Percentiles rank a stretch among this genome's conserved stretches.
Conservation (phyloP, 2,113 vertebrate species). For the Megaceryle torquata region DNA sequence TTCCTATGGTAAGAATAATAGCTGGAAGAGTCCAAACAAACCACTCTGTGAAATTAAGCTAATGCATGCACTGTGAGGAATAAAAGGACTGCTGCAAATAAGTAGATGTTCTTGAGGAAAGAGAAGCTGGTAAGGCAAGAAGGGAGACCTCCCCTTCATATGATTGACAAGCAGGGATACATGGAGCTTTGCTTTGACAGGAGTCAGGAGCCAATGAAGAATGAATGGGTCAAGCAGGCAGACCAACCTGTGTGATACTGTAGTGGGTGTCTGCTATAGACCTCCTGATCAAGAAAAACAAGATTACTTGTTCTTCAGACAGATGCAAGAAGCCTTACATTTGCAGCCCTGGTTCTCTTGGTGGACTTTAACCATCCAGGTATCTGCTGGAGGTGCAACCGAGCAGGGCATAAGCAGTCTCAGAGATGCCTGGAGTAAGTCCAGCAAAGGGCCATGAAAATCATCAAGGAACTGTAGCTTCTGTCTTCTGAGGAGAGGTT, state of each 20-base stretch:
- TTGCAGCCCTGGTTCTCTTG: background rate
- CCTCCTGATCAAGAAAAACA: background rate
- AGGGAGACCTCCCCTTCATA: background rate
- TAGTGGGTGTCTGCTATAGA: background rate
- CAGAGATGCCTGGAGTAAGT: background rate
- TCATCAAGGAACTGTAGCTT: background rate
- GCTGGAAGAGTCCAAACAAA: background rate
- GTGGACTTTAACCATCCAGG: background rate
- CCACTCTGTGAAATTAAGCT: background rate
- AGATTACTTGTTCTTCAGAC: background rate
- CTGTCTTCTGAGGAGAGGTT: background rate
- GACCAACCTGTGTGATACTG: background rate
- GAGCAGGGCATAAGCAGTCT: background rate
- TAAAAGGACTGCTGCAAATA: background rate
- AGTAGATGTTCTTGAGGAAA: background rate
- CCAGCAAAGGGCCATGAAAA: background rate
- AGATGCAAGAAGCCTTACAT: background rate
- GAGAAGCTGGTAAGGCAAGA: background rate
- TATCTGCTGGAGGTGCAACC: background rate
- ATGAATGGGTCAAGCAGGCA: background rate
- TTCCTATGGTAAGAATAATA: background rate
- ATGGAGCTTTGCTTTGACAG: background rate
- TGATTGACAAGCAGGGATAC: background rate
- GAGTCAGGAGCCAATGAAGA: background rate
- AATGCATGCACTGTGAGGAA: background rate